Base-by-base conservation (phyloP, 92 coral and sea anemone species). In the Ricordea florida region DNA sequence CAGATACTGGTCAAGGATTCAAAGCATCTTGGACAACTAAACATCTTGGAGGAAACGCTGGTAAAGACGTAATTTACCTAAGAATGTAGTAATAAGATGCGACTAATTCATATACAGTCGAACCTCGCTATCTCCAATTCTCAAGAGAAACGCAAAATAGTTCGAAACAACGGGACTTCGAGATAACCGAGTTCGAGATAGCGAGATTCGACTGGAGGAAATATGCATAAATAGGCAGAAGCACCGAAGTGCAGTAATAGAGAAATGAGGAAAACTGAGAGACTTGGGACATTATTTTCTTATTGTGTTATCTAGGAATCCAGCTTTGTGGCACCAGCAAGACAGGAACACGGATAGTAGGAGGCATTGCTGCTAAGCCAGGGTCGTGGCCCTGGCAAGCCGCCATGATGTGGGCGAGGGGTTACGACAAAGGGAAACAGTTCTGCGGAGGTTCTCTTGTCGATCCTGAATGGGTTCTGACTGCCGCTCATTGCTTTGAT, bases 371-470 rank as follows among this genome's bases (percentile, higher is more conserved):
- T 24, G 93, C 93, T 4, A 89, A 89, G 65, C 90, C 93, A 23
- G 90, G 90, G 20, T 90, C 93, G 23, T 89, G 87, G 90, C 93
- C 93, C 0, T 89, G 93, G 93, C 93, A 89, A 50, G 90, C 88
- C 5, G 86, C 89, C 24, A 62, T 89, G 34, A 11, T 89, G 57
- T 89, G 93, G 93, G 89, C 85, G 35, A 79, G 53, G 83, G 93
- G 90, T 4, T 57, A 57, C 28, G 94, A 89, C 62, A 89, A 89
- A 40, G 90, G 87, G 15, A 75, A 51, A 32, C 90, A 89, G 14
- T 84, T 89, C 66, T 89, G 94, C 22, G 94, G 90, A 44, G 94
- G 87, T 25, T 89, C 94, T 22, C 87, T 89, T 16, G 71, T 88
- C 15, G 80, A 79, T 34, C 70, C 87, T 10, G 87, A 88, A 74